Base-by-base conservation (phyloP, 2,888 invertebrate genomes). In the Eurois occulta region DNA sequence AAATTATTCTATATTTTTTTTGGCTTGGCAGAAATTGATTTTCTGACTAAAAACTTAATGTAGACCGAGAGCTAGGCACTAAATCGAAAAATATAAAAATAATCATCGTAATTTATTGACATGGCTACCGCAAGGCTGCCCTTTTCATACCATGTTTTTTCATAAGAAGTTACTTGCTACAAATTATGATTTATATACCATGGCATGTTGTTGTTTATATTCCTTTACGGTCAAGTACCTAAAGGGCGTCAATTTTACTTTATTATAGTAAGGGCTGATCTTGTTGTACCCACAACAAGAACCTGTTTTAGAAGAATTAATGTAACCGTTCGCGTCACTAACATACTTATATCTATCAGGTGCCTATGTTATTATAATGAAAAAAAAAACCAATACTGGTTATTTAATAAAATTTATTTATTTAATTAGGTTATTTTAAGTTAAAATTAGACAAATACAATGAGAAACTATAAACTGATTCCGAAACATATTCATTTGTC, bases 161-260 rank as follows among this genome's bases (percentile, higher is more conserved):
- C 8, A 62, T 55, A 41, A 41, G 8, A 18, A 41, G 35, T 71
- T 32, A 35, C 32, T 41, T 52, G 13, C 11, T 62, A 52, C 64
- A 75, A 82, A 80, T 75, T 28, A 75, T 82, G 84, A 84, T 82
- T 80, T 67, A 84, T 84, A 10, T 48, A n/a, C 46, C 41, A 35
- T 43, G 24, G 65, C 84, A 32, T 60, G 65, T 74, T 72, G 71
- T 52, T 77, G 58, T 83, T 83, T 69, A 58, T 78, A 43, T 78
- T 68, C 16, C 13, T 73, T 69, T 67, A 70, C 43, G 75, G 35
- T n/a, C 55, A 55, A 62, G 75, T 75, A 46, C 48, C 2, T 66
- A 75, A 80, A 80, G 80, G 84, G 66, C 84, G 69, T 55, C 80
- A 41, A 66, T 66, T 65, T 62, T 46, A 66, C 5, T 74, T 69